These are phyloP conservation scores for Seira sanloemensis DNA, from an alignment of 2,888 invertebrate genomes.

Conservation along the genomic window DNA sequence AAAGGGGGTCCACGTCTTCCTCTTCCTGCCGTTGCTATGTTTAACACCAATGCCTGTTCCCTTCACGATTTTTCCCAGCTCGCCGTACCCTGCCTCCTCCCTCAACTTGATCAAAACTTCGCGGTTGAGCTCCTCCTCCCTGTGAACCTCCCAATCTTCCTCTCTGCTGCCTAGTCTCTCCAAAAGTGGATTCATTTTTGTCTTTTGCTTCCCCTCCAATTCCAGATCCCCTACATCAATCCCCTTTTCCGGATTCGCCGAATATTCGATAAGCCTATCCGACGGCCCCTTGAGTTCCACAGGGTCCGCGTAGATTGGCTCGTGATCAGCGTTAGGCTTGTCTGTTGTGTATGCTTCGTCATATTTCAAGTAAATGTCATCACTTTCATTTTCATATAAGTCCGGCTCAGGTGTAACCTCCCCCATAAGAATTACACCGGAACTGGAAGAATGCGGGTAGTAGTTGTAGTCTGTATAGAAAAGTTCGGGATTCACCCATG, in stretches of 20 bases:
- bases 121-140: too few relatives aligned
- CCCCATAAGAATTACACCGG: slow-evolving; percentile 13
- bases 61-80: background rate
- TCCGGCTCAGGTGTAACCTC: slow-evolving; percentile 13
- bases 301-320: background rate
- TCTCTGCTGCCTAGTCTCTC: background rate
- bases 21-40: background rate
- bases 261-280: slow-evolving; percentile 35
- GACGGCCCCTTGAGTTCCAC: slow-evolving; percentile 8
- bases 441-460: background rate
- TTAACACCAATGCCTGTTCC: background rate
- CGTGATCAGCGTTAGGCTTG: background rate
- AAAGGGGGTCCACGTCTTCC: background rate
- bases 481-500: slow-evolving; percentile 41
- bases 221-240: slow-evolving; percentile 22
- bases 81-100: background rate
- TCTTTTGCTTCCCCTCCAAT: background rate
- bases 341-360: background rate
- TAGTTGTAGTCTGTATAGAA: slow-evolving; percentile 22
- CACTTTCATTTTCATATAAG: background rate
- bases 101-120: background rate
- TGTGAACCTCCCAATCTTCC: too few relatives aligned
- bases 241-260: slow-evolving; percentile 34
- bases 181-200: background rate
- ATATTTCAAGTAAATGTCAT: background rate